Base-by-base conservation (phyloP, 2,797 vertebrate genomes). In the Esox lucius region DNA sequence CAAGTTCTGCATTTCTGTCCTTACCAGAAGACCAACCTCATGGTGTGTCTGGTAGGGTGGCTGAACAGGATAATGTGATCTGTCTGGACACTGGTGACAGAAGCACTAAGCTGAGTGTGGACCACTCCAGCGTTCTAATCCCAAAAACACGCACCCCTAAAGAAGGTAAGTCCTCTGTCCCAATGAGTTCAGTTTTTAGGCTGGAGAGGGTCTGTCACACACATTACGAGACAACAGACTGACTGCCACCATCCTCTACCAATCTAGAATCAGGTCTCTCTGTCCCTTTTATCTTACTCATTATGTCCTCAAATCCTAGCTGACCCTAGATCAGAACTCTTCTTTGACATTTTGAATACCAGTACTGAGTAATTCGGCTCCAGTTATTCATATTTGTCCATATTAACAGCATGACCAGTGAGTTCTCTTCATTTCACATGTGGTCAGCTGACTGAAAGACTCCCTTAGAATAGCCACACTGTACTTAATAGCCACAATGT, bases 1-100 rank as follows among this genome's bases (percentile, higher is more conserved):
- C 17, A 33, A 67, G 8, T 33, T 3, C 17, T 24, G 28, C 3
- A 16, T 13, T 48, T 3, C 19, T 70, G 26, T 31, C 22, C 11
- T 31, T 28, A 81, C 15, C 84, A 97, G 96, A 92, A 49, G 93
- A 97, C 53, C 93, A 94, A 31, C 84, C 95, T 53, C 95, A 94
- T 67, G 89, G 92, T 28, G 88, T 90, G 82, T 28, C 61, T 13
- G 15, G 70, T 77, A 13, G 86, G 71, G 61, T 93, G 92, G 74
- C 92, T 91, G 5, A 79, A 89, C 84, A 90, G 90, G 56, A 59
- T 11, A 87, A 94, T 82, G 92, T 95, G 56, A 94, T 96, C 85
- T 93, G 94, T 83, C 87, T 96, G 80, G 93, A 96, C 84, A 95
- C 94, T 76, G 92, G 87, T 77, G 94, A 53, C 68, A 81, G 84